phyloP scores from a whole-genome alignment of 2,113 vertebrate genomes.

The Pimephales promelas region DNA sequence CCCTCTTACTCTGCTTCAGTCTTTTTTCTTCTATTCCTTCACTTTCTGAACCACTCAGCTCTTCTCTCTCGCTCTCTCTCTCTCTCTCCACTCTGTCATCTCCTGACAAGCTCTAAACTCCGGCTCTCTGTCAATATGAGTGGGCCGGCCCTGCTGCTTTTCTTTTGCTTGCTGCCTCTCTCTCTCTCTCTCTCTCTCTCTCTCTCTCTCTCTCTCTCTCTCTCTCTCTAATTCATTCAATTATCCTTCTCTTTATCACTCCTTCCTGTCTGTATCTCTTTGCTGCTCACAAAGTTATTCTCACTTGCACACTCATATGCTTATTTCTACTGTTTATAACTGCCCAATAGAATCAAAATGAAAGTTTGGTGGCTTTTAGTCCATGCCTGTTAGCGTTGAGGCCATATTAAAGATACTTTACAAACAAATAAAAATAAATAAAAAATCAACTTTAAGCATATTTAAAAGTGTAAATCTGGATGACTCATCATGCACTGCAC shows the following conservation, averaged over 20 bases:
- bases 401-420: neutral
- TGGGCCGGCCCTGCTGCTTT: slow-evolving; percentile 17
- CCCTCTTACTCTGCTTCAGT: slow-evolving; percentile 3
- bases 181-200: neutral
- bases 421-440: no score
- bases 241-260: slow-evolving; percentile 2
- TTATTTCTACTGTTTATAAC: neutral
- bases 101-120: slow-evolving; percentile 5
- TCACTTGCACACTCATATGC: slow-evolving; percentile 10
- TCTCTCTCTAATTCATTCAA: neutral
- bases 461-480: neutral
- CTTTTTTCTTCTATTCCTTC: slow-evolving; percentile 4
- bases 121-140: slow-evolving; percentile 24
- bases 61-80: slow-evolving; percentile 58
- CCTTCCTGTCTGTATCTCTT: neutral
- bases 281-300: neutral
- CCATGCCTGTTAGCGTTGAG: neutral
- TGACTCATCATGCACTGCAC: slow-evolving; percentile 1
- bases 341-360: neutral
- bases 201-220: slow-evolving; percentile 9
- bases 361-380: neutral
- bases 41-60: slow-evolving; percentile 59
- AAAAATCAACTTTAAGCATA: neutral
- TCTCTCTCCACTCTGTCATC: slow-evolving; percentile 44
- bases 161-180: neutral